Evolutionary conservation across 2,888 invertebrate species (phyloP), one percentile per base, ranked within the genome.

Genomic region (Litoditis marina): DNA sequence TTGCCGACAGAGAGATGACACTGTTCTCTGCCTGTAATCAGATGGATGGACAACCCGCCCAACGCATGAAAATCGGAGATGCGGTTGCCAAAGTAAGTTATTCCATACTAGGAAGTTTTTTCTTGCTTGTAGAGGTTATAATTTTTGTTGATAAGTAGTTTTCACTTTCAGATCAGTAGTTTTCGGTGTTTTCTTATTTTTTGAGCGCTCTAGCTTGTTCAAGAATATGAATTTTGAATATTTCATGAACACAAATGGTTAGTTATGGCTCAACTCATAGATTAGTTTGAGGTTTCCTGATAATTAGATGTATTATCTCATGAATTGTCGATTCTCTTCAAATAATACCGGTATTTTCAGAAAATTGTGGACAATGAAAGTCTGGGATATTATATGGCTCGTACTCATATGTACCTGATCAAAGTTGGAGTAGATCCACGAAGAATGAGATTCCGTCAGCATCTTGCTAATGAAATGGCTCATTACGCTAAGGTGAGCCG

Each of bases 401-500:
- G 95, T 78, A 96, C 96, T 78, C 90, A 94, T 82, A 85, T 89
- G 81, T 99, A 94, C 84, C 85, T 99, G 79, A 81, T 90, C 50
- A 90, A 89, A 82, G 84, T 92, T 68, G 98, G 98, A 47, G 89
- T 99, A 59, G 91, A 93, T 80, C 87, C 90, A 0, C 88, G 88
- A 52, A 89, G 90, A 78, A 85, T 99, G 59, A 88, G 98, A 46
- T 99, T 99, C 86, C 89, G 98, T 32, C 98, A 99, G 83, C 98
- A 99, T 83, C 92, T 99, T 92, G 88, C 90, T 66, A 99, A 98
- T 85, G 98, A 99, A 86, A 99, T 99, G 98, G 98, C 98, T 71
- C 98, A 99, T 85, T 99, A 99, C 84, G 98, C 98, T 30, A 69
- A 79, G 66, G 75, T 75, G n/a, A n/a, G n/a, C n/a, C n/a, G n/a